Base-by-base conservation (phyloP, 2,888 invertebrate species). In the Acronicta leporina region DNA sequence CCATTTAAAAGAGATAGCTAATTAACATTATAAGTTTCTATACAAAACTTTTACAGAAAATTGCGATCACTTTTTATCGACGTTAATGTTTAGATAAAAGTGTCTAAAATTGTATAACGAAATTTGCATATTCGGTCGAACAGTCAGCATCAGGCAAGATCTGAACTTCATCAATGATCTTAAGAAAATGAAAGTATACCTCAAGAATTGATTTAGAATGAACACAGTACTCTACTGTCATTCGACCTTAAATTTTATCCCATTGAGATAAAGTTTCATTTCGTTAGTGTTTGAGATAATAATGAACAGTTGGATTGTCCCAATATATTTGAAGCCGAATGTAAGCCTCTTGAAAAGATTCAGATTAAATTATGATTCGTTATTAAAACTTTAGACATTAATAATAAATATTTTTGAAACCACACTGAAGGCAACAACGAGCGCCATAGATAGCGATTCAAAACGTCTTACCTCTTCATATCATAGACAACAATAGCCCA, bases 361-460 rank as follows among this genome's bases (percentile, higher is more conserved):
- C 11, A 33, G 33, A 33, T 33, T 10, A 33, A 10, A 13, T 35
- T 38, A 38, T 38, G 5, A 7, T 6, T 15, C 42, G 16, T 48
- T 45, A 15, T 3, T 47, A 15, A 11, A 63, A 73, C 13, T 62
- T 65, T 62, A 59, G 50, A 63, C 63, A 53, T 54, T 38, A 53
- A 16, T 48, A 2, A 5, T 53, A 3, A 5, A 42, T 42, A 15
- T 5, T 25, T 49, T 47, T 41, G 13, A 14, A 58, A 67, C 51
- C 73, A 76, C 76, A 76, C 64, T 51, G 35, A 77, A 76, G 78
- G 78, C 63, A 57, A 56, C 54, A 65, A 68, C 66, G 57, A 69
- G 62, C 73, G 62, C 70, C 72, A 68, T 57, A 73, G 63, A 77
- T 63, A 67, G 67, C 63, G 68, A 71, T 47, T 72, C 57, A 59